Conservation (phyloP, 2,888 invertebrate species). For the Tetragonisca angustula region DNA sequence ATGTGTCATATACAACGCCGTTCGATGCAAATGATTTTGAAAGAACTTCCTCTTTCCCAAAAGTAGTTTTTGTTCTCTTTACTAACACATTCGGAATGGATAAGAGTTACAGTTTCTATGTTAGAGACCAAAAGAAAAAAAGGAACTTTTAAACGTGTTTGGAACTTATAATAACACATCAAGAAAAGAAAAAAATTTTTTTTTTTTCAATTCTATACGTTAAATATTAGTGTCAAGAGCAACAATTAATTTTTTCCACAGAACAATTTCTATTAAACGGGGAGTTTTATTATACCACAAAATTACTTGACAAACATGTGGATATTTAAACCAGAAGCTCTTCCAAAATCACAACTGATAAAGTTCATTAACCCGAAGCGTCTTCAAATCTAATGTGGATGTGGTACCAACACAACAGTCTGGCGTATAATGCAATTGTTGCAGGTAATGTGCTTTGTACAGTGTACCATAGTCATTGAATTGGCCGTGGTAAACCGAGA, state of each 20-base stretch:
- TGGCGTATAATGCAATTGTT: constrained; percentile 55
- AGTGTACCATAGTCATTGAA: constrained; percentile 55
- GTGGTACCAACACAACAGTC: constrained; percentile 28
- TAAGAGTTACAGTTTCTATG: too few species aligned
- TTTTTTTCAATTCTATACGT: too few species aligned
- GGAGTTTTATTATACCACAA: neutral
- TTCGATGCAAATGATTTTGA: neutral
- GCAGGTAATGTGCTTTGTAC: constrained; percentile 43
- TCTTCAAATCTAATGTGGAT: constrained; percentile 47
- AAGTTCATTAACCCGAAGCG: constrained; percentile 25
- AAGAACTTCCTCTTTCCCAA: neutral
- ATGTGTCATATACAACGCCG: neutral
- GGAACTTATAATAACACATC: too few species aligned
- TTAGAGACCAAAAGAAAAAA: too few species aligned
- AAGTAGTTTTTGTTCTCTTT: neutral
- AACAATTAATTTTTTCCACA: neutral
- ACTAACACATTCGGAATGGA: too few species aligned
- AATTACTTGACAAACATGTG: neutral
- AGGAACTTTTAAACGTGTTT: too few species aligned
- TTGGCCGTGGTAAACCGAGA: constrained; percentile 57
- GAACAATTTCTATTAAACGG: neutral
- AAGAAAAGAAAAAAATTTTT: too few species aligned
- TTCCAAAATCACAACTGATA: constrained; percentile 14
- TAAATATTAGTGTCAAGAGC: neutral
- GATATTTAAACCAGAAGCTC: neutral